Evolutionary conservation across 2,797 vertebrate species (phyloP), one percentile per base, ranked within the genome.

Genomic region (Meda fulgida): DNA sequence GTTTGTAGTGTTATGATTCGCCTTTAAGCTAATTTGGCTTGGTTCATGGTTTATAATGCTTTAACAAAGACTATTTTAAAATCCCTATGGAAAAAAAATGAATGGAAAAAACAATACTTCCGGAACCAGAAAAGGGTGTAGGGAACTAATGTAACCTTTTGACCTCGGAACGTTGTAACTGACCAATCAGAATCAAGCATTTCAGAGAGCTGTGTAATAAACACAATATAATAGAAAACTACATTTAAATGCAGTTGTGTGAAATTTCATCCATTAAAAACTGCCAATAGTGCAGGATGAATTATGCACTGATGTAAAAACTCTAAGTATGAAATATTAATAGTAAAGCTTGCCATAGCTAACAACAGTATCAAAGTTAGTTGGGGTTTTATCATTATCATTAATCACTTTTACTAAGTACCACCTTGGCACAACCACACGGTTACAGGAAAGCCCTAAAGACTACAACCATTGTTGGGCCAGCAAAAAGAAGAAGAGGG

Each of bases 401-500:
- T 48, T 71, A 55, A 58, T 55, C 34, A 34, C 7, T 14, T 51
- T 66, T 23, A 31, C 46, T 31, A 73, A 51, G 16, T 31, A 73
- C 16, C 18, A 5, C 58, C 46, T 80, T 80, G 46, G 78, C 46
- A 80, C 78, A 36, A 70, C 7, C 46, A 70, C 5, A 21, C 16
- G 0, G 21, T 66, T 31, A 40, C 26, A 38, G 21, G 29, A 77
- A 73, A 84, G 76, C n/a, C 46, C 51, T 71, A 46, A 69, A 31
- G 82, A 73, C 26, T 86, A 21, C 63, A 88, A 81, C 75, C 85
- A 80, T 83, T 87, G 72, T 81, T 76, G 72, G 38, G 72, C 77
- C 43, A 89, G 85, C 78, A 84, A 31, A 79, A 43, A 19, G 82
- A 79, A 86, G 80, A 89, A 78, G 48, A 75, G 60, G 84, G 71